phyloP scores from a whole-genome alignment of 1,140 invertebrate species.

The Telenomus remus region DNA sequence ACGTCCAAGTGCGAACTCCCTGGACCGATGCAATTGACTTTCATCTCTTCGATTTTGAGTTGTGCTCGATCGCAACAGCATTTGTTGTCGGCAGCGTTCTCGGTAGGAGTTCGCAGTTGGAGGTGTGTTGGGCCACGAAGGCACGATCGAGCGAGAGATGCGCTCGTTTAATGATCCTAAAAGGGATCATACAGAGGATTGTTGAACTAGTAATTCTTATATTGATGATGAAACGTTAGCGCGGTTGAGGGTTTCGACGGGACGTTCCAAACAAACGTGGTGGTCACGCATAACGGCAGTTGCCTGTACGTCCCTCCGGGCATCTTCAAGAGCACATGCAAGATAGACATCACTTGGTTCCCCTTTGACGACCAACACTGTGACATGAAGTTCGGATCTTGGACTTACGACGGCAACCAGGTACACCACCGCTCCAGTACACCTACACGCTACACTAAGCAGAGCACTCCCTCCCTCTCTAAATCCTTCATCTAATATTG shows the following conservation, averaged over 20 bases:
- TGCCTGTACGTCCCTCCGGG: conserved; percentile 97
- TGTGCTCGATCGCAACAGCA: too few species aligned
- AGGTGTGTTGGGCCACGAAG: conserved; percentile 47
- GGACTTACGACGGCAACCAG: conserved; percentile 95
- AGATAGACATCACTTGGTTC: conserved; percentile 99
- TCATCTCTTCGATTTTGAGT: too few species aligned
- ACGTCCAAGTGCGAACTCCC: conserved; percentile 25
- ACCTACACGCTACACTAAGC: conserved; percentile 63
- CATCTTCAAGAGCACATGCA: conserved; percentile 99
- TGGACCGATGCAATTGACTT: not conserved
- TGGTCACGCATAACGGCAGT: conserved; percentile 95
- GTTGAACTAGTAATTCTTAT: conserved; percentile 53
- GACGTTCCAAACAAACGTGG: conserved; percentile 97
- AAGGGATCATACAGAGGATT: conserved; percentile 17
- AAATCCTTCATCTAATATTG: conserved; percentile 27
- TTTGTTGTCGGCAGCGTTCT: not conserved
- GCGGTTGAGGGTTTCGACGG: conserved; percentile 98
- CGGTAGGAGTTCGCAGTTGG: conserved; percentile 36
- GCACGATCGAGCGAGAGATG: conserved; percentile 25
- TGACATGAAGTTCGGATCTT: conserved; percentile 96
- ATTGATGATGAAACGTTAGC: conserved; percentile 79
- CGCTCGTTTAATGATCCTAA: conserved; percentile 30
- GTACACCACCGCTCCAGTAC: conserved; percentile 77
- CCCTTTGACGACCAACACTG: conserved; percentile 99
- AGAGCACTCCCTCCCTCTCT: conserved; percentile 45